Conservation (phyloP, 2,797 vertebrate genomes). For the Muraenolepis orangiensis region DNA sequence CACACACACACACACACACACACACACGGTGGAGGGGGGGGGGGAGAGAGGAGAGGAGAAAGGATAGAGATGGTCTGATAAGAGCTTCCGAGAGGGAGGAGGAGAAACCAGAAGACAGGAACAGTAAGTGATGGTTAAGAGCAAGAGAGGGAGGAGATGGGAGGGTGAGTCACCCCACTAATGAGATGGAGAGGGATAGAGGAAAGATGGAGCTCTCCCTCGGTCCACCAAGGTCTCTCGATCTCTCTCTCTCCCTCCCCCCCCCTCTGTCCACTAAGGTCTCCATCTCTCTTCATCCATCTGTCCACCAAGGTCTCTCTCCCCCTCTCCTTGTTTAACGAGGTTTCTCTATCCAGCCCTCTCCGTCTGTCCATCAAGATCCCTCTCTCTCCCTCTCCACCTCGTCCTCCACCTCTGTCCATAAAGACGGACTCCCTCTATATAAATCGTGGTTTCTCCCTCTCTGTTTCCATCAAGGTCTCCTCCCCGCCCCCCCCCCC, state of each 20-base stretch:
- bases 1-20: too few species aligned
- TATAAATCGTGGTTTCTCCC: too few species aligned
- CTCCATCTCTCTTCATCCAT: not conserved
- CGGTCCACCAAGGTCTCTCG: too few species aligned
- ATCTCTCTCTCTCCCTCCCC: too few species aligned
- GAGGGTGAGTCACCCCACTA: not conserved
- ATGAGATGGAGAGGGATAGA: not conserved
- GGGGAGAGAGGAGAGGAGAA: not conserved
- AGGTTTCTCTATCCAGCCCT: not conserved
- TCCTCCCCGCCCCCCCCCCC: not conserved
- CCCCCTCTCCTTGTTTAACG: too few species aligned
- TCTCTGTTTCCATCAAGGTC: not conserved
- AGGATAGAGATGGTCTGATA: not conserved
- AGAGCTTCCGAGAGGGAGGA: not conserved
- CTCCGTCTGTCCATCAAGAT: not conserved
- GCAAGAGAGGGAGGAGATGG: not conserved
- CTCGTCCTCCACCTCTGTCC: not conserved
- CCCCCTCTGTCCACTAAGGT: not conserved
- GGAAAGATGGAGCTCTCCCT: not conserved
- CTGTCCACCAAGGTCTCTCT: not conserved
- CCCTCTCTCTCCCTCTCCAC: not conserved
- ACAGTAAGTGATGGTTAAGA: not conserved
- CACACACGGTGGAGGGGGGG: not conserved
- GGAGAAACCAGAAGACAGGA: not conserved
- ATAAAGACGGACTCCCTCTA: too few species aligned